Evolutionary conservation across 2,888 invertebrate genomes (phyloP), one percentile per base, ranked within the genome.

Genomic region (Xestia ashworthii): DNA sequence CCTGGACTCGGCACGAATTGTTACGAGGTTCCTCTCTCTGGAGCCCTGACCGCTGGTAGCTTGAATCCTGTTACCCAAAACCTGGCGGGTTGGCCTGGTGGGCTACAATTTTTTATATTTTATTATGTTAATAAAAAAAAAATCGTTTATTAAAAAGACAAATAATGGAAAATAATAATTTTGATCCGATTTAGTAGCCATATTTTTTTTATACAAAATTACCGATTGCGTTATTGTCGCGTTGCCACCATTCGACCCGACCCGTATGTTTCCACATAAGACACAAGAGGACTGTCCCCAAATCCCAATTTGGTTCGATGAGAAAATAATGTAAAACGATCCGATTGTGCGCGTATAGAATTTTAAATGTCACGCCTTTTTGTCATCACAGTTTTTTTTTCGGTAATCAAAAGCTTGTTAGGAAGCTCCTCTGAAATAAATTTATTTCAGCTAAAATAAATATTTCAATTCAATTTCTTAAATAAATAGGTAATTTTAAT

Each of bases 281-380:
- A 76, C 74, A 71, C 71, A 74, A 80, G 80, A 74, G 69, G 58
- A 89, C 89, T 92, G 93, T 93, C 92, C 93, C 92, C 90, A 92
- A 92, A 92, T 91, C 91, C 90, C 93, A 93, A 93, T 93, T 93
- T 92, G 87, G 89, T 87, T 86, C 90, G 92, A 93, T 91, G 93
- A 91, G 92, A 93, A 93, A 93, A 94, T 94, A 95, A 94, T 94
- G 92, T 91, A 90, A 90, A 93, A 89, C 90, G 93, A 92, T 93
- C 91, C 90, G 90, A 90, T 91, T 91, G 91, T 85, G 93, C 95
- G 94, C 89, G 90, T 80, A 81, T 78, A 76, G 95, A 94, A 95
- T 92, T 89, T 90, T 89, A 92, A 94, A 93, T 90, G 22, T 70
- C 86, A 69, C 77, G 82, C 84, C 78, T 87, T 89, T 90, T 87